These are phyloP conservation scores for Ceyx cyanopectus DNA, from an alignment of 2,113 vertebrate genomes.

Conservation along the genomic window DNA sequence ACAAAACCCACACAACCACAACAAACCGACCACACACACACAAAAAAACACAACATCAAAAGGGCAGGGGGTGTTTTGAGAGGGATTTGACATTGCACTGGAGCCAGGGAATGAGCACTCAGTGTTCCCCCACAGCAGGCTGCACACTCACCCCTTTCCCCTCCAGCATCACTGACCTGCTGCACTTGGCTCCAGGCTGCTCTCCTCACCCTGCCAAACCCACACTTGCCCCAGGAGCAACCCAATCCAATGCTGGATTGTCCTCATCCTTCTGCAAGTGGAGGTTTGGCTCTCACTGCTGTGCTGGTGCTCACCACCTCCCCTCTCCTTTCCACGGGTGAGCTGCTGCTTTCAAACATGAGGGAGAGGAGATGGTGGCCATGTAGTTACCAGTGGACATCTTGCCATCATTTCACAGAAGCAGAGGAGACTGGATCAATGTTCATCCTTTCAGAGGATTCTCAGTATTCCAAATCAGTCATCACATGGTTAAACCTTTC, in stretches of 20 bases:
- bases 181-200: background rate
- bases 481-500: background rate
- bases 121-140: background rate
- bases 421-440: accelerated
- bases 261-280: background rate
- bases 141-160: background rate
- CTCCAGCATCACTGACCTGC: background rate
- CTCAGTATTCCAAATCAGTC: background rate
- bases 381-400: accelerated
- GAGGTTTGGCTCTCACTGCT: background rate
- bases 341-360: background rate
- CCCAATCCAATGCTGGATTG: background rate
- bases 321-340: background rate
- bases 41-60: background rate
- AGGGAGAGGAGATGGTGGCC: background rate
- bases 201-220: background rate
- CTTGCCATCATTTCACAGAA: accelerated
- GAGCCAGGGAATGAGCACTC: background rate
- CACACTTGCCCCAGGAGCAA: background rate
- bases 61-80: background rate
- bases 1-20: too few relatives aligned
- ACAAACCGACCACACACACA: background rate
- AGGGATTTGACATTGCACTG: background rate
- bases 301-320: background rate
- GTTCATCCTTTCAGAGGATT: background rate